Evolutionary conservation across 2,797 vertebrate species (phyloP).

Genomic region (Decapterus maruadsi): DNA sequence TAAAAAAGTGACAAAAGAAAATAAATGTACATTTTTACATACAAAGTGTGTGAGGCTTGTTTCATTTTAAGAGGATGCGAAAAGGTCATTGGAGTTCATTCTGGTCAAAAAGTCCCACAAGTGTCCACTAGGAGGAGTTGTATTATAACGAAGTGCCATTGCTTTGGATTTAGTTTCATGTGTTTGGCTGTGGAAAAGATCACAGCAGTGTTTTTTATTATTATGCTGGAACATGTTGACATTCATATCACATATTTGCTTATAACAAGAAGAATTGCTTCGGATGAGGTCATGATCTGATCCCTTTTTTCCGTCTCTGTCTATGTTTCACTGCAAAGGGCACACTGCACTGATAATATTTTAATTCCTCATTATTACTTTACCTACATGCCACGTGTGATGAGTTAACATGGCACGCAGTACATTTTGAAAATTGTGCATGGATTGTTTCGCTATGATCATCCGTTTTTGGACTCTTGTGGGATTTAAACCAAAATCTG

Average conservation of each 20-base stretch:
- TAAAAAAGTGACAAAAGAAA: constrained; percentile 51
- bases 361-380: constrained; percentile 40
- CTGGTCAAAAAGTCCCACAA: constrained; percentile 13
- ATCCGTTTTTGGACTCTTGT: constrained; percentile 25
- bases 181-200: constrained; percentile 13
- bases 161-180: constrained; percentile 11
- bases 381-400: constrained; percentile 27
- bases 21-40: constrained; percentile 76
- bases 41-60: constrained; percentile 22
- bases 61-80: constrained; percentile 22
- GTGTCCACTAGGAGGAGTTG: constrained; percentile 65
- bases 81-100: constrained; percentile 14
- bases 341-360: constrained; percentile 18
- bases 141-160: constrained; percentile 17
- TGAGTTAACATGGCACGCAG: neutral
- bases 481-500: constrained; percentile 50
- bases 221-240: constrained; percentile 2
- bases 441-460: constrained; percentile 43
- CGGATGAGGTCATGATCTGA: constrained; percentile 16
- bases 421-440: constrained; percentile 31
- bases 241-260: constrained; percentile 36
- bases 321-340: constrained; percentile 16
- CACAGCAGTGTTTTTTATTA: constrained; percentile 21
- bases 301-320: neutral
- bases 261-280: constrained; percentile 1